Conservation (phyloP, 2,113 vertebrate genomes). For the Platysternon megacephalum region DNA sequence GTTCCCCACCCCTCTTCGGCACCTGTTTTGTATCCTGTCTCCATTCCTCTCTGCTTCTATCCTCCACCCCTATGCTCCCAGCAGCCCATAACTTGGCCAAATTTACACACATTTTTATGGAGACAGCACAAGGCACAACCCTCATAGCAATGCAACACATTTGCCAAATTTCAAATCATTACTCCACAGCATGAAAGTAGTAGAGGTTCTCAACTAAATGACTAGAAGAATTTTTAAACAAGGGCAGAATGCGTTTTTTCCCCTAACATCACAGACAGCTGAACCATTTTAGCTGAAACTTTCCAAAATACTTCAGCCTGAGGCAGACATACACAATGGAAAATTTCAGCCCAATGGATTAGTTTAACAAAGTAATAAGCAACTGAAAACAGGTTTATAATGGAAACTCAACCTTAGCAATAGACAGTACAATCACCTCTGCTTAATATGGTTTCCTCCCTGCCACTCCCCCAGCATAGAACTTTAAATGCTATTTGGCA, state of each 20-base stretch:
- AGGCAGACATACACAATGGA: not conserved
- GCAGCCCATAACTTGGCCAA: accelerated
- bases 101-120: not conserved
- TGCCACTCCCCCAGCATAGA: not conserved
- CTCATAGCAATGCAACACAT: not conserved
- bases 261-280: not conserved
- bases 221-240: not conserved
- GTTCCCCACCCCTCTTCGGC: not conserved
- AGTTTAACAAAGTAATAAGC: not conserved
- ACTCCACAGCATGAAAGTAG: not conserved
- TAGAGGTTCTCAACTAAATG: not conserved
- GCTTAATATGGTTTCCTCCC: not conserved
- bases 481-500: not conserved
- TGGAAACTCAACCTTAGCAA: not conserved
- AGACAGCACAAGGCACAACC: not conserved
- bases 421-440: not conserved
- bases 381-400: not conserved
- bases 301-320: not conserved
- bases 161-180: not conserved
- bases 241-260: not conserved
- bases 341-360: not conserved
- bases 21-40: not conserved
- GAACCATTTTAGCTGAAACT: not conserved
- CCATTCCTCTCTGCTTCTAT: not conserved
- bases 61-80: not conserved